These are phyloP conservation scores for Drosophila rubida DNA, from an alignment of 2,888 invertebrate genomes.

Conservation along the genomic window DNA sequence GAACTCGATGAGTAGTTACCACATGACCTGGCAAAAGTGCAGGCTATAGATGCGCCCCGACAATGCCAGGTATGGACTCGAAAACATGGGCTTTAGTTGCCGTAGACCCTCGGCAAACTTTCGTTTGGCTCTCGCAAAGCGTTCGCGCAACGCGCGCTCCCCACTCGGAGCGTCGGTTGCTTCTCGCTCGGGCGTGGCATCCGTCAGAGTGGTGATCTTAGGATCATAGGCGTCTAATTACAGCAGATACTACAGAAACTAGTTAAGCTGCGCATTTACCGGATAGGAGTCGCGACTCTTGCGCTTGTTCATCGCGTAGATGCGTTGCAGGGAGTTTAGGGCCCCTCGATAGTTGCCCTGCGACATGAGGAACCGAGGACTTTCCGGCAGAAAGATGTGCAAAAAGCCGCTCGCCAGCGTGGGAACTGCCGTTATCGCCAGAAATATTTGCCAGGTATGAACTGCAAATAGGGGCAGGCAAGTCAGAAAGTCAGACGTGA, in stretches of 20 bases:
- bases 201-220: conserved; percentile 52
- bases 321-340: conserved; percentile 83
- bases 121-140: conserved; percentile 24
- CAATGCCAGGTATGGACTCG: conserved; percentile 49
- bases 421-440: conserved; percentile 64
- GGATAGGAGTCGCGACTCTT: conserved; percentile 87
- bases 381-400: conserved; percentile 73
- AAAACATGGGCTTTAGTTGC: conserved; percentile 61
- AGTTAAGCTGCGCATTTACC: conserved; percentile 83
- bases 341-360: conserved; percentile 77
- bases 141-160: background rate
- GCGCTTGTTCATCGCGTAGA: conserved; percentile 89
- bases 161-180: background rate
- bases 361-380: conserved; percentile 83
- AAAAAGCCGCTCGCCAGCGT: conserved; percentile 62
- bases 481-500: no score
- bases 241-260: background rate
- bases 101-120: conserved; percentile 40
- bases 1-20: conserved; percentile 53
- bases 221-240: background rate
- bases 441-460: conserved; percentile 75
- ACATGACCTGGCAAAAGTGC: conserved; percentile 67
- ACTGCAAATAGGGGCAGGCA: no score
- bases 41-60: conserved; percentile 50
- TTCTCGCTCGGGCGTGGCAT: conserved; percentile 47